Conservation (phyloP, 2,888 invertebrate genomes). For the Gandaritis pyraliata region DNA sequence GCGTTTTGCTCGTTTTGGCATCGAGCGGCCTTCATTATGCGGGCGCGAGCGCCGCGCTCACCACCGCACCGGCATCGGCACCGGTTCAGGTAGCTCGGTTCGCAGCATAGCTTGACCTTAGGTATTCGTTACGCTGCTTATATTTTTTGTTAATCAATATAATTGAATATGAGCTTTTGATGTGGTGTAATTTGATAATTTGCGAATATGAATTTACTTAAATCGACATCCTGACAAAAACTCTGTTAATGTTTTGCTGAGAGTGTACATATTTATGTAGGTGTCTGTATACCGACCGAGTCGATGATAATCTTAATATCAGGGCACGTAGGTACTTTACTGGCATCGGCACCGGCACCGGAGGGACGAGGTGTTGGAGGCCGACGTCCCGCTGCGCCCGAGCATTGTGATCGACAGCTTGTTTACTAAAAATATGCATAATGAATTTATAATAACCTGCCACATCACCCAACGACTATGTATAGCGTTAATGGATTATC, state of each 20-base stretch:
- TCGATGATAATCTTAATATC: slow-evolving; percentile 64
- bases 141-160: slow-evolving; percentile 73
- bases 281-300: slow-evolving; percentile 46
- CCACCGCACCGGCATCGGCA: too few relatives aligned
- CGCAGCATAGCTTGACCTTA: slow-evolving; percentile 78
- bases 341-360: slow-evolving; percentile 43
- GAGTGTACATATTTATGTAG: slow-evolving; percentile 44
- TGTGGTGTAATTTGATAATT: slow-evolving; percentile 78
- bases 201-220: slow-evolving; percentile 68
- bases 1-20: slow-evolving; percentile 75
- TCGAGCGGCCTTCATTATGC: slow-evolving; percentile 78
- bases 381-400: slow-evolving; percentile 73
- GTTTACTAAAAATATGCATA: slow-evolving; percentile 85
- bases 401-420: slow-evolving; percentile 84
- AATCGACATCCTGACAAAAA: slow-evolving; percentile 63
- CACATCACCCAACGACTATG: slow-evolving; percentile 60
- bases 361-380: slow-evolving; percentile 72
- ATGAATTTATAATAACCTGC: slow-evolving; percentile 82
- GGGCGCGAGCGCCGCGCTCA: slow-evolving; percentile 65
- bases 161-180: slow-evolving; percentile 73
- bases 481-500: slow-evolving; percentile 44
- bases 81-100: slow-evolving; percentile 79
- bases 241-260: slow-evolving; percentile 60
- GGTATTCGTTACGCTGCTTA: slow-evolving; percentile 78
- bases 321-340: slow-evolving; percentile 63